Evolutionary conservation across 1,140 invertebrate genomes (phyloP).

Genomic region (Zaprionus tsacasi): DNA sequence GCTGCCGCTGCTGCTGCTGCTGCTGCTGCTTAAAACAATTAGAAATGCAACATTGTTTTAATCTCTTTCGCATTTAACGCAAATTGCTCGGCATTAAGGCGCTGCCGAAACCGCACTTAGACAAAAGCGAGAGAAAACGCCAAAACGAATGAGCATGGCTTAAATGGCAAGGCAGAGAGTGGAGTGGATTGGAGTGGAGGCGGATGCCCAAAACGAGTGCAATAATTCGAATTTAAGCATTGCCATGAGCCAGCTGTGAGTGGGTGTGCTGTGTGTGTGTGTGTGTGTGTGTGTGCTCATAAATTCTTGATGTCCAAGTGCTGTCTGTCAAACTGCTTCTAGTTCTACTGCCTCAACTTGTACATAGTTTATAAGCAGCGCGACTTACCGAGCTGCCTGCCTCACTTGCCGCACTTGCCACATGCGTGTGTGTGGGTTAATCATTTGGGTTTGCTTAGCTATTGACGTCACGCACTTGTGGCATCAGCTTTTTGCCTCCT

Average conservation of each 20-base stretch:
- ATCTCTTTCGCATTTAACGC: constrained; percentile 81
- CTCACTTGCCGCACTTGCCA: neutral
- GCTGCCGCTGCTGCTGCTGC: constrained; percentile 60
- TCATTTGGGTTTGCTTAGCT: constrained; percentile 40
- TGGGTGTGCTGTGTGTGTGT: neutral
- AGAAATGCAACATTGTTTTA: constrained; percentile 83
- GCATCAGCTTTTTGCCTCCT: constrained; percentile 13
- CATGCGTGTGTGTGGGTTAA: constrained; percentile 49
- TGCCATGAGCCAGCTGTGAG: constrained; percentile 43
- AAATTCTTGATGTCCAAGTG: constrained; percentile 40
- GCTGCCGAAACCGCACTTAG: constrained; percentile 60
- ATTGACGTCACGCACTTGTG: constrained; percentile 47
- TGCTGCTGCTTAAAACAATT: constrained; percentile 79
- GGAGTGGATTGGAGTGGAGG: neutral
- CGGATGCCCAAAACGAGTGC: constrained; percentile 45
- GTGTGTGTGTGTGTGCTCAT: constrained; percentile 14
- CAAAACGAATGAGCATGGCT: constrained; percentile 40
- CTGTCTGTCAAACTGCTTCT: constrained; percentile 13
- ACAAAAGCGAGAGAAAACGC: constrained; percentile 34
- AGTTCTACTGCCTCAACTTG: neutral
- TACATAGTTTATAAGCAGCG: constrained; percentile 17
- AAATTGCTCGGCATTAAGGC: constrained; percentile 79
- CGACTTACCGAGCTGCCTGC: constrained; percentile 9
- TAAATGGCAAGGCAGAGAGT: constrained; percentile 7
- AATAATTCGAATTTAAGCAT: constrained; percentile 79